phyloP scores from a whole-genome alignment of 2,797 vertebrate species.

The Mallotus villosus region DNA sequence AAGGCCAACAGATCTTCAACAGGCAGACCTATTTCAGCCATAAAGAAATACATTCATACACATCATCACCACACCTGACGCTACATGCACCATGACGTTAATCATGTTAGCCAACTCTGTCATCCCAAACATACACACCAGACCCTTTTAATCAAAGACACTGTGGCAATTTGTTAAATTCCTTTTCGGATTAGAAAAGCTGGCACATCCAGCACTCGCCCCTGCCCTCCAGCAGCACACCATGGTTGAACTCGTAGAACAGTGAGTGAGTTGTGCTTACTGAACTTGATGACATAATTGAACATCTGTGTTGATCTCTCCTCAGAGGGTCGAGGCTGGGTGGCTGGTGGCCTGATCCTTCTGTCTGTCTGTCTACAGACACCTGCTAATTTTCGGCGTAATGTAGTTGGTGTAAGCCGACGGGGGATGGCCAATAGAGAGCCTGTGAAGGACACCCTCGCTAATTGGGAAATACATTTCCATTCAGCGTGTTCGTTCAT shows the following conservation, averaged over 20 bases:
- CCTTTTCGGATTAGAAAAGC: background rate
- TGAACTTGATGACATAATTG: conserved; percentile 38
- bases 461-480: conserved; percentile 75
- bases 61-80: too few species aligned
- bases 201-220: background rate
- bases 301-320: conserved; percentile 60
- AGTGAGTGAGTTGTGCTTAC: conserved; percentile 32
- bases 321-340: conserved; percentile 51
- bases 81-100: background rate
- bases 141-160: background rate
- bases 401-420: conserved; percentile 59
- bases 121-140: background rate
- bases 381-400: conserved; percentile 77
- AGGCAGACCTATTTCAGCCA: too few species aligned
- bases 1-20: too few species aligned
- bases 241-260: conserved; percentile 38
- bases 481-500: conserved; percentile 64
- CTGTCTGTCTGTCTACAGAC: conserved; percentile 69
- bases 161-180: background rate
- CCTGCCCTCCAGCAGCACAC: conserved; percentile 17
- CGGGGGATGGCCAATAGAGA: conserved; percentile 41
- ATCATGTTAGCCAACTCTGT: background rate
- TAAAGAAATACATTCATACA: too few species aligned
- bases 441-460: conserved; percentile 46
- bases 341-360: conserved; percentile 55